Evolutionary conservation across 2,888 invertebrate genomes (phyloP).

Genomic region (Ectemnius cavifrons): DNA sequence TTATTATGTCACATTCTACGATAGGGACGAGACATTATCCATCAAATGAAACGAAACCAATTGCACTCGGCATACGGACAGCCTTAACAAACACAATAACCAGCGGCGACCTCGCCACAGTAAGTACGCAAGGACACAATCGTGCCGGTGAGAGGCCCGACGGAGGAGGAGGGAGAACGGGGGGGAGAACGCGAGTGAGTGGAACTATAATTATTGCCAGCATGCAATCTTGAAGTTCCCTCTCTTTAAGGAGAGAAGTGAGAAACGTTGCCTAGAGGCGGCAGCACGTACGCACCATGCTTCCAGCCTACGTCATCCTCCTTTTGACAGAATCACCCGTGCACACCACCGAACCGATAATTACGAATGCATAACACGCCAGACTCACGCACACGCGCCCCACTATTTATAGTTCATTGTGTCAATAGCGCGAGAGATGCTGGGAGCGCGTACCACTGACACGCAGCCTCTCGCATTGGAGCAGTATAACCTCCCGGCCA

Average conservation of each 20-base stretch:
- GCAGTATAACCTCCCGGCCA: slow-evolving; percentile 47
- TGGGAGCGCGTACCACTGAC: slow-evolving; percentile 4
- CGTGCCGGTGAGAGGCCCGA: not conserved
- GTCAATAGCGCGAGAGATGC: slow-evolving; percentile 13
- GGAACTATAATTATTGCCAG: not conserved
- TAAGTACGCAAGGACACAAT: not conserved
- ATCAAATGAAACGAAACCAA: too few species aligned
- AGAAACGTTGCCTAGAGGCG: slow-evolving; percentile 36
- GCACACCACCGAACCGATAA: not conserved
- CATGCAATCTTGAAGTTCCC: slow-evolving; percentile 44
- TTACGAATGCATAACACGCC: slow-evolving; percentile 38
- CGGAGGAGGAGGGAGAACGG: slow-evolving; percentile 37
- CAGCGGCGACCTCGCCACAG: too few species aligned
- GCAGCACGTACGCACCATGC: slow-evolving; percentile 60
- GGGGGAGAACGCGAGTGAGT: not conserved
- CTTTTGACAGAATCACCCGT: slow-evolving; percentile 57
- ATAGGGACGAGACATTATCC: too few species aligned
- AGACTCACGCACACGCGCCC: slow-evolving; percentile 3
- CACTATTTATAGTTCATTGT: slow-evolving; percentile 45
- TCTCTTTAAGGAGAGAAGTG: slow-evolving; percentile 30
- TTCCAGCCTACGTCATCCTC: slow-evolving; percentile 58
- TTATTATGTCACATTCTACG: too few species aligned
- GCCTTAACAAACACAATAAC: too few species aligned
- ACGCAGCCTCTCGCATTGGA: slow-evolving; percentile 18
- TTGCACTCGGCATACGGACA: too few species aligned